Percentiles rank a stretch among this genome's conserved stretches.
Evolutionary conservation across 2,888 invertebrate species (phyloP).

Genomic region (Drosophila hawaiiensis): DNA sequence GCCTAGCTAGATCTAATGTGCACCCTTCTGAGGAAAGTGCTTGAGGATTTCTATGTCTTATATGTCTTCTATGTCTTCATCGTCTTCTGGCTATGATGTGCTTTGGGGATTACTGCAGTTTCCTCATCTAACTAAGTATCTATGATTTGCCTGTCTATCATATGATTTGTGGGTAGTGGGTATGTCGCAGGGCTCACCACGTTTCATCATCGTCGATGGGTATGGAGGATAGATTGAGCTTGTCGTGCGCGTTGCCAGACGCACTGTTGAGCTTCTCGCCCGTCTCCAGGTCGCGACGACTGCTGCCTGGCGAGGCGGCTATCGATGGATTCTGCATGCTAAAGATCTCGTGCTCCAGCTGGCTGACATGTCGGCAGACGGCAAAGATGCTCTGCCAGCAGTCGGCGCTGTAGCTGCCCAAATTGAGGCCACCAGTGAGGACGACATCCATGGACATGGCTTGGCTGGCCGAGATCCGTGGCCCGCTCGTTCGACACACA

Average conservation of each 20-base stretch:
- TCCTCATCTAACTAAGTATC: not conserved
- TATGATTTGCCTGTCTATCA: not conserved
- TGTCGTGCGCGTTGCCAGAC: constrained; percentile 86
- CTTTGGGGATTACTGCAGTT: not conserved
- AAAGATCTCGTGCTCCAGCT: constrained; percentile 95
- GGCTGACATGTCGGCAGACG: constrained; percentile 96
- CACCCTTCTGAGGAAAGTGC: not conserved
- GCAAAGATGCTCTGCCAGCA: constrained; percentile 98
- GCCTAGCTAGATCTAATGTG: not conserved
- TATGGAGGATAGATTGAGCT: constrained; percentile 87
- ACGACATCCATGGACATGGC: constrained; percentile 97
- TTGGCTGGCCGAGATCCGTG: constrained; percentile 93
- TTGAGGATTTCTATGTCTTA: not conserved
- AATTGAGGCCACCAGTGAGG: constrained; percentile 93
- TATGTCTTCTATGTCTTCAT: not conserved
- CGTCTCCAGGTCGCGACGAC: constrained; percentile 83
- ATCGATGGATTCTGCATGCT: constrained; percentile 88
- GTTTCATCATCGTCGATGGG: constrained; percentile 91
- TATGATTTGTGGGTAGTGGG: not conserved
- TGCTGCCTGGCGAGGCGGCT: constrained; percentile 82
- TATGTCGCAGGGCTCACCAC: constrained; percentile 86
- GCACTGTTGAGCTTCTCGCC: constrained; percentile 82
- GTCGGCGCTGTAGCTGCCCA: constrained; percentile 96
- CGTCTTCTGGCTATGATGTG: not conserved
- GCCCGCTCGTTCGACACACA: constrained; percentile 92